A percentile compares a stretch with the other conserved stretches of the same genome.
These are phyloP conservation scores for Crenichthys baileyi DNA, from an alignment of 2,797 vertebrate genomes.

Conservation along the genomic window DNA sequence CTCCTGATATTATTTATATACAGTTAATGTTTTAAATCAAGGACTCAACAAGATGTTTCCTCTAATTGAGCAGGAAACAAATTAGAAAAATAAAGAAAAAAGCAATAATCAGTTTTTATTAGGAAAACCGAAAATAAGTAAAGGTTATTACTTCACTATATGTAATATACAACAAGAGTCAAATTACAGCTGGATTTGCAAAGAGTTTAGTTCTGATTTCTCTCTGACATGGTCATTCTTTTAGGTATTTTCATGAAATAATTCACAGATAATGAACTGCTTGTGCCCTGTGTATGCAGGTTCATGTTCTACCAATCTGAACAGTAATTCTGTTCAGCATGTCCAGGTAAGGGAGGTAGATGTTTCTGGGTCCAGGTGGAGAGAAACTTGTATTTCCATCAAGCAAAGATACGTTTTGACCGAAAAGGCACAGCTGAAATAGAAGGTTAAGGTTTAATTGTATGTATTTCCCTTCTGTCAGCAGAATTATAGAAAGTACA, in stretches of 20 bases:
- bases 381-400: conserved; percentile 68
- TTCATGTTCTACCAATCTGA: conserved; percentile 82
- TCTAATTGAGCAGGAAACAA: not conserved
- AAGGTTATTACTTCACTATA: not conserved
- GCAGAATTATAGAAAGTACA: not conserved
- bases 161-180: not conserved
- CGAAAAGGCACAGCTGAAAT: conserved; percentile 83
- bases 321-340: conserved; percentile 85
- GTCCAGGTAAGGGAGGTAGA: conserved; percentile 87
- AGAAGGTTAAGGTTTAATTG: not conserved
- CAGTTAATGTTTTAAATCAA: not conserved
- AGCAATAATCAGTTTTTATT: not conserved
- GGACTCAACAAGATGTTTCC: not conserved
- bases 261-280: not conserved
- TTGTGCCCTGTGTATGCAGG: not conserved
- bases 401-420: conserved; percentile 75
- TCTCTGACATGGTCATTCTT: not conserved
- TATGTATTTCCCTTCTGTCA: not conserved
- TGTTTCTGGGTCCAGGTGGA: conserved; percentile 80
- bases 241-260: not conserved
- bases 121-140: not conserved
- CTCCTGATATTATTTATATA: not conserved
- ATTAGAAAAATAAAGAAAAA: not conserved
- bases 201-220: not conserved
- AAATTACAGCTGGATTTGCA: not conserved